A percentile compares a stretch with the other conserved stretches of the same genome.
Conservation (phyloP, 2,888 invertebrate species). For the Argyresthia albistria region DNA sequence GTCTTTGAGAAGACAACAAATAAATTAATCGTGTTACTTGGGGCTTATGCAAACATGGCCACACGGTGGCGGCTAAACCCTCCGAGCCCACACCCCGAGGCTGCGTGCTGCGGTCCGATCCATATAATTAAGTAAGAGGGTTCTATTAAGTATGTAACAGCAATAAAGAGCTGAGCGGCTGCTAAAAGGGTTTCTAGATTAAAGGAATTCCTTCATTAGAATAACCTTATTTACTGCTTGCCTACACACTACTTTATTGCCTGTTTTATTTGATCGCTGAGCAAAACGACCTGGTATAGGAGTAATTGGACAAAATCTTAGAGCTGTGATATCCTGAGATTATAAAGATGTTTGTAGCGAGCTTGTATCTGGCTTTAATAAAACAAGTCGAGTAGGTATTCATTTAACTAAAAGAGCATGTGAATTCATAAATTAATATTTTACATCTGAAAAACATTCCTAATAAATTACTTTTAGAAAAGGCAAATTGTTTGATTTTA, state of each 20-base stretch:
- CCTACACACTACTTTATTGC: not conserved
- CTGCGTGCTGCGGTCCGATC: constrained; percentile 36
- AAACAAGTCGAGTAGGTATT: too few species aligned
- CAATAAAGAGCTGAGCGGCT: constrained; percentile 47
- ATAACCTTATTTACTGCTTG: constrained; percentile 1
- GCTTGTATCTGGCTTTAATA: too few species aligned
- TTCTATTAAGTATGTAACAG: constrained; percentile 63
- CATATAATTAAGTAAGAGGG: constrained; percentile 66
- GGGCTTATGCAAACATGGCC: constrained; percentile 43
- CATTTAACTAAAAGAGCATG: too few species aligned
- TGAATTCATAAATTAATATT: too few species aligned
- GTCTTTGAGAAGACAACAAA: constrained; percentile 23
- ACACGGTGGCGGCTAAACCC: constrained; percentile 33
- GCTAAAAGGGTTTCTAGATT: constrained; percentile 31
- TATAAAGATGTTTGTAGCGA: too few species aligned
- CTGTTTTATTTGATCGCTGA: constrained; percentile 1
- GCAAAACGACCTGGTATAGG: not conserved
- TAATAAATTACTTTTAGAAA: not conserved
- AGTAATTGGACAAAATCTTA: not conserved
- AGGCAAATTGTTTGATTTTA: constrained; percentile 1
- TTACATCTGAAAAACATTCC: too few species aligned
- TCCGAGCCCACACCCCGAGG: constrained; percentile 25
- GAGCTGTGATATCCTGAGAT: not conserved
- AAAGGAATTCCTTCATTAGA: constrained; percentile 26
- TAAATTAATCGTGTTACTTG: constrained; percentile 50